Conservation (phyloP, 2,113 vertebrate genomes). For the Elachura formosa region DNA sequence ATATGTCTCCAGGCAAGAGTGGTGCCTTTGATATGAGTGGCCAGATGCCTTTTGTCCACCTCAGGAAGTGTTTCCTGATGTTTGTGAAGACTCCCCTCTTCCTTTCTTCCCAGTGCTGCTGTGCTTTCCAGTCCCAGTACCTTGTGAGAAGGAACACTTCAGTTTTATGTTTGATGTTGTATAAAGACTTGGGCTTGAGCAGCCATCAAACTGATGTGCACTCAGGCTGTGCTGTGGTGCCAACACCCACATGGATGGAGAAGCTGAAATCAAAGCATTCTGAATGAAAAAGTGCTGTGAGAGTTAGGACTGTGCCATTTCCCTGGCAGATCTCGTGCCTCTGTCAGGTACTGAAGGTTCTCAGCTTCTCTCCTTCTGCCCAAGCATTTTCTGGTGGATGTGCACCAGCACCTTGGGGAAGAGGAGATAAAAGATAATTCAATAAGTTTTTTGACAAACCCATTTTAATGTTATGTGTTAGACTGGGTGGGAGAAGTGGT, state of each 20-base stretch:
- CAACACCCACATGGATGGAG: not conserved
- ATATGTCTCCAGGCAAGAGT: not conserved
- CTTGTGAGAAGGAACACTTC: not conserved
- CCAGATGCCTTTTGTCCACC: not conserved
- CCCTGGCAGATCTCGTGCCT: not conserved
- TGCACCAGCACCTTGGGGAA: not conserved
- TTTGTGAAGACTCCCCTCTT: not conserved
- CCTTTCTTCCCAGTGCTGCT: not conserved
- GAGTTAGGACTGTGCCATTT: not conserved
- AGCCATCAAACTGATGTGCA: not conserved
- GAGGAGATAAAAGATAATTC: not conserved
- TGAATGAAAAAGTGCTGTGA: not conserved
- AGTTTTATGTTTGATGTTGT: not conserved
- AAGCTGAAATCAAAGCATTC: not conserved
- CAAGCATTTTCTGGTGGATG: not conserved
- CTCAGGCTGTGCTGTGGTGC: not conserved
- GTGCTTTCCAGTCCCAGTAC: not conserved
- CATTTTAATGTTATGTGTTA: not conserved
- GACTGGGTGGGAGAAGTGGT: not conserved
- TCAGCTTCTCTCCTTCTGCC: not conserved
- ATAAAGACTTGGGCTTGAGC: not conserved
- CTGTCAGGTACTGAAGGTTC: not conserved
- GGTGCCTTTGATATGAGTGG: not conserved
- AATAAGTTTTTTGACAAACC: not conserved
- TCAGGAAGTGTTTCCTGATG: not conserved